A percentile compares a stretch with the other conserved stretches of the same genome.
These are phyloP conservation scores for Drosophila nigricruria DNA, from an alignment of 2,888 invertebrate species.

Conservation along the genomic window DNA sequence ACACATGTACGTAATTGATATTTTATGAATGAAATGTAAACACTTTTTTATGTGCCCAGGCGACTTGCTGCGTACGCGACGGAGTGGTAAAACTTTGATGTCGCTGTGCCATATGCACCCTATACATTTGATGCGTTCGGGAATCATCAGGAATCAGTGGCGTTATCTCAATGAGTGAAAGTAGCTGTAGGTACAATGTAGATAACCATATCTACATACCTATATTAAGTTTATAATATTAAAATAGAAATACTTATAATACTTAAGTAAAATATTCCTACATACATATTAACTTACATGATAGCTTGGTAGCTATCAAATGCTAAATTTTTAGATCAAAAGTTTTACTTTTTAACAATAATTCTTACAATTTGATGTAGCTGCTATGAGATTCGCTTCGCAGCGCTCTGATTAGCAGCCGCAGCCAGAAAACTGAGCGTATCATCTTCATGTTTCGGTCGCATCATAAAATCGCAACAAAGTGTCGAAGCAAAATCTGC, in stretches of 20 bases:
- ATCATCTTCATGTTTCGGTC: conserved; percentile 14
- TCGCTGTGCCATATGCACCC: conserved; percentile 37
- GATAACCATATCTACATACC: too few relatives aligned
- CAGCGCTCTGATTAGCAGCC: conserved; percentile 6
- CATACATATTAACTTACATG: too few relatives aligned
- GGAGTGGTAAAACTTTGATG: conserved; percentile 46
- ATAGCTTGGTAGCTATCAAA: not conserved
- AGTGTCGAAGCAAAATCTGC: conserved; percentile 44
- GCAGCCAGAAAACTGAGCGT: conserved; percentile 8
- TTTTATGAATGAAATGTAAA: conserved; percentile 82
- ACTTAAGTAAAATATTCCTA: too few relatives aligned
- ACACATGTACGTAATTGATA: conserved; percentile 80
- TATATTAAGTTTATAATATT: too few relatives aligned
- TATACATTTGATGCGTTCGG: conserved; percentile 27
- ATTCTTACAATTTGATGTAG: conserved; percentile 9
- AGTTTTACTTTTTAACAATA: not conserved
- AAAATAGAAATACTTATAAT: not conserved
- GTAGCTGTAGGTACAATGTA: not conserved
- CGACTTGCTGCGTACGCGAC: conserved; percentile 22
- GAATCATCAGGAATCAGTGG: conserved; percentile 7
- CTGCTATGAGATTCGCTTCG: conserved; percentile 26
- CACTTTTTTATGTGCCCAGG: conserved; percentile 69
- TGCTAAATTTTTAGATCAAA: not conserved
- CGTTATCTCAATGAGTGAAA: not conserved
- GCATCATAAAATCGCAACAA: conserved; percentile 47